Percentiles rank a stretch among this genome's conserved stretches.
Evolutionary conservation across 23 tunicate genomes (phyloP).

Genomic region (Ciona savignyi): DNA sequence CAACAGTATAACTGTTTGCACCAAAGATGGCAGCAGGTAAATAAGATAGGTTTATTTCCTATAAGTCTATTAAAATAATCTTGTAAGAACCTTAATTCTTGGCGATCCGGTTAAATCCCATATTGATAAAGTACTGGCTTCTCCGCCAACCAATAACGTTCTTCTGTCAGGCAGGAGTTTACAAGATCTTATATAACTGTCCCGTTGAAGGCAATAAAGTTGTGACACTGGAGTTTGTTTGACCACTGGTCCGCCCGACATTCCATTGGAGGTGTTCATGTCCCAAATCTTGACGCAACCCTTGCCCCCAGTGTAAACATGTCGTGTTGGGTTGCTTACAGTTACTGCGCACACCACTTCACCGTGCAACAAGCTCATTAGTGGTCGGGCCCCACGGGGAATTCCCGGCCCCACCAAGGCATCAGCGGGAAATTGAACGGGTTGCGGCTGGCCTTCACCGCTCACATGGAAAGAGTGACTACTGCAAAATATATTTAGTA

Average conservation of each 20-base stretch:
- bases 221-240: slow-evolving; percentile 65
- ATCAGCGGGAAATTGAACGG: slow-evolving; percentile 87
- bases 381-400: slow-evolving; percentile 60
- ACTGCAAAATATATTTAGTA: no score
- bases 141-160: slow-evolving; percentile 88
- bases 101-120: slow-evolving; percentile 84
- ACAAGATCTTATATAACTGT: slow-evolving; percentile 86
- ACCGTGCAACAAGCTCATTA: slow-evolving; percentile 68
- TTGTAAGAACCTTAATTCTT: slow-evolving; percentile 46
- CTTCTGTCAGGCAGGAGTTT: slow-evolving; percentile 75
- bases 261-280: slow-evolving; percentile 50
- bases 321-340: slow-evolving; percentile 78
- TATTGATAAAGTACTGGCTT: slow-evolving; percentile 68
- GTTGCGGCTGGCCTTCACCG: slow-evolving; percentile 79
- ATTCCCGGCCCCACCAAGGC: slow-evolving; percentile 75
- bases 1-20: not conserved
- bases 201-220: slow-evolving; percentile 77
- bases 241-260: slow-evolving; percentile 19
- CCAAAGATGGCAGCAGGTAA: no score
- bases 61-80: no score
- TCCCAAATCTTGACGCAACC: slow-evolving; percentile 98
- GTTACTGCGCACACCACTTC: slow-evolving; percentile 98
- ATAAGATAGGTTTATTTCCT: not conserved
- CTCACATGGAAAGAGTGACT: slow-evolving; percentile 76
- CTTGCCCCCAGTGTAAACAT: slow-evolving; percentile 91